These are phyloP conservation scores for Halocynthia aurantium DNA, from an alignment of 23 tunicate species.

Conservation along the genomic window DNA sequence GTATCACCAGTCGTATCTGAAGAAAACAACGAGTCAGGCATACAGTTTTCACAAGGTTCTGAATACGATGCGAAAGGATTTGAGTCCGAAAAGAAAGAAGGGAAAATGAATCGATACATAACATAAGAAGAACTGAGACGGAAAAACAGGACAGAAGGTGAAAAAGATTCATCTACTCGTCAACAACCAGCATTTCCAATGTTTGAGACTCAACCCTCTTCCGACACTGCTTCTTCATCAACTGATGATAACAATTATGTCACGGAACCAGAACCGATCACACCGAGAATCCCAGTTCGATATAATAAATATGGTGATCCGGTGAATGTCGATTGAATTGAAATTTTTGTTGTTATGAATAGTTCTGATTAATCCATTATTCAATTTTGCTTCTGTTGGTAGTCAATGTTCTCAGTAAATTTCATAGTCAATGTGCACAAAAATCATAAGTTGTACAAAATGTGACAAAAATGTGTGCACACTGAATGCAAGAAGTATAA, in stretches of 20 bases:
- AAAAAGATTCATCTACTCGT: background rate
- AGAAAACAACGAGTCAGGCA: background rate
- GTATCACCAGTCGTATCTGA: background rate
- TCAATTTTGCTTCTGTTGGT: too few relatives aligned
- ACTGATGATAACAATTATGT: background rate
- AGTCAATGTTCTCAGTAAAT: too few relatives aligned
- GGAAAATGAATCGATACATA: background rate
- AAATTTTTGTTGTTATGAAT: background rate
- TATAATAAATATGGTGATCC: conserved; percentile 24
- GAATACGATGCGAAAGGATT: background rate
- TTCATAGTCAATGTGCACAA: too few relatives aligned
- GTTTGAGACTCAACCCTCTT: background rate
- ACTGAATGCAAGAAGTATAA: too few relatives aligned
- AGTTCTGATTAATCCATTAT: too few relatives aligned
- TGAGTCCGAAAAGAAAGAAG: background rate
- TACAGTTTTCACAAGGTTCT: background rate
- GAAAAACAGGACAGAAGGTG: background rate
- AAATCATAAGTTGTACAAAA: too few relatives aligned
- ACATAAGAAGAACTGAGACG: conserved; percentile 18
- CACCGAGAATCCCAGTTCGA: background rate
- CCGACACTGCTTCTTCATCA: background rate
- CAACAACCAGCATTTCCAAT: background rate
- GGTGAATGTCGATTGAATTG: background rate
- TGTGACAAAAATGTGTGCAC: too few relatives aligned
- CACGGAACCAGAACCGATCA: background rate